Percentiles rank a stretch among this genome's conserved stretches.
These are phyloP conservation scores for Drosophila quinaria DNA, from an alignment of 2,888 invertebrate genomes.

Conservation along the genomic window DNA sequence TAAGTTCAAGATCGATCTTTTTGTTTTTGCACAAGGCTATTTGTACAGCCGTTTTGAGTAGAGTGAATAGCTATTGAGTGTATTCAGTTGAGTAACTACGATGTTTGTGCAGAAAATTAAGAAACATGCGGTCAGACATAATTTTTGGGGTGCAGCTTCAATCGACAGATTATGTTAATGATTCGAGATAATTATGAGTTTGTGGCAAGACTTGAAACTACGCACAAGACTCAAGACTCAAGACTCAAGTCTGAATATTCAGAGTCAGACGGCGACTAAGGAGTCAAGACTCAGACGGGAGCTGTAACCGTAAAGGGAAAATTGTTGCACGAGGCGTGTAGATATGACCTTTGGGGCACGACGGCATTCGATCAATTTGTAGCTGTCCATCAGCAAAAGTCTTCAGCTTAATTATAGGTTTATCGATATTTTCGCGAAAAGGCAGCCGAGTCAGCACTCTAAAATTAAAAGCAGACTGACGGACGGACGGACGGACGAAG, in stretches of 20 bases:
- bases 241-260: not conserved
- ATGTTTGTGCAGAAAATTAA: constrained; percentile 39
- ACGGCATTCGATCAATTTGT: constrained; percentile 79
- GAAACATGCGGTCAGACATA: constrained; percentile 31
- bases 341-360: constrained; percentile 72
- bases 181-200: constrained; percentile 70
- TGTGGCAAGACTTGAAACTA: constrained; percentile 30
- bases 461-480: constrained; percentile 57
- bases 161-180: constrained; percentile 77
- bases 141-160: constrained; percentile 44
- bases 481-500: constrained; percentile 7
- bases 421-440: constrained; percentile 58
- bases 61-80: constrained; percentile 11
- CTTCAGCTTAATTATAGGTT: constrained; percentile 79
- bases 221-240: constrained; percentile 15
- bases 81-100: constrained; percentile 16
- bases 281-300: constrained; percentile 52
- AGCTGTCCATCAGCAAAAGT: constrained; percentile 66
- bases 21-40: constrained; percentile 3
- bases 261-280: not conserved
- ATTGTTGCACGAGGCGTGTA: constrained; percentile 54
- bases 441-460: constrained; percentile 36
- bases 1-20: not conserved
- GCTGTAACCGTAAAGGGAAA: constrained; percentile 61
- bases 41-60: not conserved